A percentile compares a stretch with the other conserved stretches of the same genome.
Evolutionary conservation across 2,888 invertebrate species (phyloP).

Genomic region (Acleris emargana): DNA sequence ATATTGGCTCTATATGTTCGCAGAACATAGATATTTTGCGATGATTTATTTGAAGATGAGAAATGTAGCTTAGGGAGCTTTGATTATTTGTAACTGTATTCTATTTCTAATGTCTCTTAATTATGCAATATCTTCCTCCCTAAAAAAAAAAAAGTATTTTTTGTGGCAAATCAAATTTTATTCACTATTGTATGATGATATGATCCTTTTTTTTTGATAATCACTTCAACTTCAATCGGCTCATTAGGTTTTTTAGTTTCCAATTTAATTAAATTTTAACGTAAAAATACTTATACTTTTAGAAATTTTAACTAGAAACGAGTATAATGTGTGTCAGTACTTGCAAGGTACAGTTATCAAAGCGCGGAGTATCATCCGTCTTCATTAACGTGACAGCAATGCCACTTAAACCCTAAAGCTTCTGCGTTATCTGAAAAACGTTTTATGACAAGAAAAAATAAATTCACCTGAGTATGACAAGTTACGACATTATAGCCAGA

Average conservation of each 20-base stretch:
- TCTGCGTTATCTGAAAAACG: conserved; percentile 8
- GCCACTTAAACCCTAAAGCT: conserved; percentile 18
- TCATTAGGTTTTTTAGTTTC: too few species aligned
- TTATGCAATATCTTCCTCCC: too few species aligned
- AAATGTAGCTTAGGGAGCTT: background rate
- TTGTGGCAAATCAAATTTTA: too few species aligned
- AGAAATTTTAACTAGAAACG: background rate
- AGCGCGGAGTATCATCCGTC: conserved; percentile 14
- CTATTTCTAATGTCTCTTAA: too few species aligned
- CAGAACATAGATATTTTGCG: background rate
- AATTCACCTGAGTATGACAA: background rate
- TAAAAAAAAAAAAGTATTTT: too few species aligned
- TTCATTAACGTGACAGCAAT: conserved; percentile 18
- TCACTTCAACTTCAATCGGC: too few species aligned
- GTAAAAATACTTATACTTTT: too few species aligned
- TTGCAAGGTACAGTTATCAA: background rate
- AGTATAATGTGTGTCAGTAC: background rate
- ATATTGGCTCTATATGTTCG: conserved; percentile 2
- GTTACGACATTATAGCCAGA: background rate
- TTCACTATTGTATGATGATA: too few species aligned
- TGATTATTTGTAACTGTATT: background rate
- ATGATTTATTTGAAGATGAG: background rate
- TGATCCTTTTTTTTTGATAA: too few species aligned
- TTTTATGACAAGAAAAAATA: background rate
- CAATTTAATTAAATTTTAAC: too few species aligned